Percentiles rank a stretch among this genome's conserved stretches.
Evolutionary conservation across 2,113 vertebrate genomes (phyloP).

Genomic region (Tringa solitaria): DNA sequence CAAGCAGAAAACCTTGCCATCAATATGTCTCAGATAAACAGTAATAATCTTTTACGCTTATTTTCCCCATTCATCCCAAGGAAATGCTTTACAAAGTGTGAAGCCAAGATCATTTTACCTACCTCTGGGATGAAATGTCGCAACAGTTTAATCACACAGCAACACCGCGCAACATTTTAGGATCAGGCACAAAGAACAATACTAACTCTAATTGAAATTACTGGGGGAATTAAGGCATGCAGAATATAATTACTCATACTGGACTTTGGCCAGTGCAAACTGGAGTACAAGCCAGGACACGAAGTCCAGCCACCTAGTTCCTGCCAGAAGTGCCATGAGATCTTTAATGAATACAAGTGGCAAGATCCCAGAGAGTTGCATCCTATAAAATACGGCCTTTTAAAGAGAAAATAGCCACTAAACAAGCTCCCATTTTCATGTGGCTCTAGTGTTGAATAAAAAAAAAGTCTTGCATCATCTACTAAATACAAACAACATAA

Average conservation of each 20-base stretch:
- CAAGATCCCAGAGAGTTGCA: not conserved
- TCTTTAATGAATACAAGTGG: constrained; percentile 2
- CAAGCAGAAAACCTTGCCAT: not conserved
- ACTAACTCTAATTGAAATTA: constrained; percentile 46
- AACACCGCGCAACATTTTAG: not conserved
- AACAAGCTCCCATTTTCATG: not conserved
- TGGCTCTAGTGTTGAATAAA: not conserved
- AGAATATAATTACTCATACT: constrained; percentile 40
- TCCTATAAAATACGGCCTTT: not conserved
- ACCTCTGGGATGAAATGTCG: constrained; percentile 8
- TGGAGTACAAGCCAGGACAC: constrained; percentile 33
- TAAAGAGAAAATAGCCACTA: not conserved
- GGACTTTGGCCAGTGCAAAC: constrained; percentile 53
- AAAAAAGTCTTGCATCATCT: not conserved
- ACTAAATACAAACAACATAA: not conserved
- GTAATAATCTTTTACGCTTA: not conserved
- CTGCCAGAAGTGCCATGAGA: constrained; percentile 49
- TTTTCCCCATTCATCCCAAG: constrained; percentile 1
- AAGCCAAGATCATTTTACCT: constrained; percentile 30
- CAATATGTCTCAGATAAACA: not conserved
- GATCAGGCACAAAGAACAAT: constrained; percentile 21
- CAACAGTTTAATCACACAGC: constrained; percentile 20
- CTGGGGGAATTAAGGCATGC: constrained; percentile 45
- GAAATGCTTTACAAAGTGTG: not conserved
- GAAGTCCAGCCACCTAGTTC: constrained; percentile 33